Evolutionary conservation across 1,140 invertebrate species (phyloP), one percentile per base, ranked within the genome.

Genomic region (Saccostrea cuccullata): DNA sequence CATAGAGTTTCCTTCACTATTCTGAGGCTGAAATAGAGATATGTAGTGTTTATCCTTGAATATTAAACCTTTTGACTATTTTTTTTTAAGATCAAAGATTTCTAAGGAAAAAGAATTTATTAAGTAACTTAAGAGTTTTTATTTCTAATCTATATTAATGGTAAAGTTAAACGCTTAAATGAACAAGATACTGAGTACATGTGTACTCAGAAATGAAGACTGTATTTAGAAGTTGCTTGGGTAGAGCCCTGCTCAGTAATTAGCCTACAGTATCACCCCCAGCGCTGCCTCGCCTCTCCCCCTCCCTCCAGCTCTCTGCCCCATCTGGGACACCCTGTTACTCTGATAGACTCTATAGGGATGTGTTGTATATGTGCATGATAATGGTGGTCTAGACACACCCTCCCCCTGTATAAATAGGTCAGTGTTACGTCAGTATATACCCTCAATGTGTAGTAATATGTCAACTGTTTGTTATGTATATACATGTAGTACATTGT

Each of bases 291-390:
- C 11, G 13, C 70, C 30, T 6, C 30, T 11, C 23, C n/a, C 26
- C 67, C 9, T 11, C 70, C 30, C 15, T 26, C 26, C 0, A 20
- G 60, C 60, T 77, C 70, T 77, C 70, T 30, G 26, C 26, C 70
- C 70, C 8, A 3, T 15, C 30, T 36, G 13, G 23, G 23, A 11
- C 70, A 15, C 26, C 13, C 30, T 64, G 17, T 64, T 5, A 15
- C 20, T 30, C 70, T 77, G 70, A 13, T 77, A 77, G 70, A 77
- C 67, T 64, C 0, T 36, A 36, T 36, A 64, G 13, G 30, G 26
- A 36, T 30, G 23, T 77, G 70, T 77, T 77, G 70, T 77, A 64
- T 20, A 64, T 64, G 26, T 77, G 70, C 70, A 77, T 77, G 70
- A 30, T 77, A 13, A 64, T n/a, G n/a, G 20, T 20, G 17, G n/a